A percentile compares a stretch with the other conserved stretches of the same genome.
Conservation (phyloP, 2,888 invertebrate species). For the Muscina levida region DNA sequence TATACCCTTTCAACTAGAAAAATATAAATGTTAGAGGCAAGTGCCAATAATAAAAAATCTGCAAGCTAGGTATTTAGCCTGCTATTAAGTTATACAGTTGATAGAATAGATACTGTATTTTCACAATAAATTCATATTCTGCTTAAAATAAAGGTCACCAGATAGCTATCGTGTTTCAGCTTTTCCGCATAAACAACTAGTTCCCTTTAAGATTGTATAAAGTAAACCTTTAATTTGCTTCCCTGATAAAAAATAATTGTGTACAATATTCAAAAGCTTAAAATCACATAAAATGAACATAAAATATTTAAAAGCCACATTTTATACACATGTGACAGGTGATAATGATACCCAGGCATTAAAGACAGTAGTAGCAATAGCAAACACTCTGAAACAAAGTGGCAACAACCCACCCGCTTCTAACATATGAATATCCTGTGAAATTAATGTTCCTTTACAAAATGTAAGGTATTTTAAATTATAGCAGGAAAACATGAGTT, state of each 20-base stretch:
- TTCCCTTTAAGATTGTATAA: too few relatives aligned
- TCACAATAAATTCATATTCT: too few relatives aligned
- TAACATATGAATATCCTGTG: not conserved
- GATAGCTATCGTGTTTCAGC: too few relatives aligned
- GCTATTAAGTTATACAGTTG: too few relatives aligned
- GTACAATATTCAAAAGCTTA: slow-evolving; percentile 33
- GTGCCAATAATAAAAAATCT: too few relatives aligned
- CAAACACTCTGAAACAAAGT: not conserved
- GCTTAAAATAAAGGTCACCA: too few relatives aligned
- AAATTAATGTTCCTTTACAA: not conserved
- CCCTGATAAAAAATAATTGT: slow-evolving; percentile 26
- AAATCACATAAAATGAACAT: slow-evolving; percentile 52
- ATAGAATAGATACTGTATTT: too few relatives aligned
- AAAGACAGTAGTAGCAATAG: not conserved
- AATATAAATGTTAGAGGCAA: too few relatives aligned
- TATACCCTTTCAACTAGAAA: too few relatives aligned
- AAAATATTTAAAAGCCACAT: slow-evolving; percentile 53
- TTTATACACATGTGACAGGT: slow-evolving; percentile 66
- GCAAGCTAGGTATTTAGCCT: too few relatives aligned
- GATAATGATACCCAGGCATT: slow-evolving; percentile 58
- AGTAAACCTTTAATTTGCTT: too few relatives aligned
- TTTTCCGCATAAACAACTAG: too few relatives aligned
- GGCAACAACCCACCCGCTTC: slow-evolving; percentile 23
- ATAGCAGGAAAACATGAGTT: slow-evolving; percentile 21
- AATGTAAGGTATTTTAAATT: not conserved